Base-by-base conservation (phyloP, 2,113 vertebrate genomes). In the Alaudala cheleensis region DNA sequence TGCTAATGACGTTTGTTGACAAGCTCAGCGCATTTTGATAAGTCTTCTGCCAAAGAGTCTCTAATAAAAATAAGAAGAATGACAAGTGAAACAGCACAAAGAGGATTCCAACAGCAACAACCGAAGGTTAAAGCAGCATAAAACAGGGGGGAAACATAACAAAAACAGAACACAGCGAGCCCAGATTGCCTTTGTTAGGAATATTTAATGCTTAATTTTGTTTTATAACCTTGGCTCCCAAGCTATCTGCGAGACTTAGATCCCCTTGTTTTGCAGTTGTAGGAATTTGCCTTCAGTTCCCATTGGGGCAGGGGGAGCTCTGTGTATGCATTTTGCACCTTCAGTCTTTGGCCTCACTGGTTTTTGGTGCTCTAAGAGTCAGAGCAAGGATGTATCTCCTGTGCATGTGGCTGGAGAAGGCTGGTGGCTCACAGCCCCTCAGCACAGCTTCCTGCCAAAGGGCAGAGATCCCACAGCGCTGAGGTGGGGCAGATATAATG, bases 11-110 rank as follows among this genome's bases (percentile, higher is more conserved):
- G 42, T 96, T 90, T 95, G 95, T 86, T 96, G 97, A 97, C 96
- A 96, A 94, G 88, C 89, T 96, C 81, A 91, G 96, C 25, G 74
- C 91, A 92, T 93, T 97, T 96, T 97, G 96, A 97, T 97, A 97
- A 97, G 87, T 96, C 86, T 86, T 79, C 86, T 96, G 96, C 96
- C 88, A 93, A 95, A 92, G 87, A 3, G 42, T 66, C 91, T 95
- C 93, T 94, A 95, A 96, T 95, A 92, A 95, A 97, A 97, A 96
- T 96, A 96, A 92, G 92, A 90, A 79, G 74, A 94, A 95, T 93
- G 95, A 96, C 95, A 96, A 97, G 95, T 94, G 88, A 81, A 97
- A 83, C 78, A 81, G 92, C 0, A 1, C 88, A 34, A 84, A 71
- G 91, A 88, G 53, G 44, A 88, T 94, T 96, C 95, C 94, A 97